Percentiles rank a stretch among this genome's conserved stretches.
phyloP scores from a whole-genome alignment of 2,888 invertebrate species.

The Psylliodes chrysocephalus region DNA sequence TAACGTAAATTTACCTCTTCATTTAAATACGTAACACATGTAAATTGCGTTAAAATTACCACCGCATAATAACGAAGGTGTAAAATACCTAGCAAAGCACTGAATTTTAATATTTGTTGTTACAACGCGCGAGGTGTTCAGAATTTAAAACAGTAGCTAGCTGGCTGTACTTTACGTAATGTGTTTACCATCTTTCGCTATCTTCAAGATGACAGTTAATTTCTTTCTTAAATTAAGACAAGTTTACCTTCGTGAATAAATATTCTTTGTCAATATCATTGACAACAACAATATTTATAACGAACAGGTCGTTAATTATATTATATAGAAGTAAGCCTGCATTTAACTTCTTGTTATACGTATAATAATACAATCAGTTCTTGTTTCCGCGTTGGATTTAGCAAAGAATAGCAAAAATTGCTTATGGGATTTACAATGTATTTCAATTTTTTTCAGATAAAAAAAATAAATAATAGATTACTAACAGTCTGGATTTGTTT shows the following conservation, averaged over 20 bases:
- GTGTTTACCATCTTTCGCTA: slow-evolving; percentile 13
- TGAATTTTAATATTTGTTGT: slow-evolving; percentile 27
- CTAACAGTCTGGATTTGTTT: too few species aligned
- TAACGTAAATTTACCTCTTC: not conserved
- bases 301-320: too few species aligned
- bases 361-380: too few species aligned
- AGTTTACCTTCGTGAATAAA: not conserved
- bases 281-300: too few species aligned
- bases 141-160: slow-evolving; percentile 28
- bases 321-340: too few species aligned
- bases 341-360: too few species aligned
- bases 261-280: not conserved
- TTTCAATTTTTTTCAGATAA: too few species aligned
- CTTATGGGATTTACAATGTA: too few species aligned
- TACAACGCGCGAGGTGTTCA: slow-evolving; percentile 13
- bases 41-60: slow-evolving; percentile 28
- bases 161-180: slow-evolving; percentile 17
- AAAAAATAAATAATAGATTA: too few species aligned
- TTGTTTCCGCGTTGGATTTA: too few species aligned
- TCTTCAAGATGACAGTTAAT: slow-evolving; percentile 1
- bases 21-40: slow-evolving; percentile 3
- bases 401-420: too few species aligned
- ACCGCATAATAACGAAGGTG: slow-evolving; percentile 33
- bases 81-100: slow-evolving; percentile 29
- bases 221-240: not conserved